phyloP scores from a whole-genome alignment of 2,113 vertebrate species.

The Prochilodus magdalenae region DNA sequence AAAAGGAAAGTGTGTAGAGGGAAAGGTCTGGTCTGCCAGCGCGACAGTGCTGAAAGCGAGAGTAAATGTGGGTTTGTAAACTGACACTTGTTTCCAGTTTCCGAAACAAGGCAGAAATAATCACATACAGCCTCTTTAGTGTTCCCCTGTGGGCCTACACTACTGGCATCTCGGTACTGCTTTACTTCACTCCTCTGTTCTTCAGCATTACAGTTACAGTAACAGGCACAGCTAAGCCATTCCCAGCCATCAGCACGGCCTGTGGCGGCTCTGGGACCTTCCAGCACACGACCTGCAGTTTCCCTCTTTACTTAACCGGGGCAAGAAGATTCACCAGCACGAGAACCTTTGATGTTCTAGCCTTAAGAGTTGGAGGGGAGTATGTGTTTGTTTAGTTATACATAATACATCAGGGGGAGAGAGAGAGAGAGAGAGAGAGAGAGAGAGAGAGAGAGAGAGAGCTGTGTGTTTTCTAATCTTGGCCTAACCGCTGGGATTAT shows the following conservation, averaged over 20 bases:
- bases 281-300: background rate
- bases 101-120: background rate
- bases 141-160: background rate
- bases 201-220: background rate
- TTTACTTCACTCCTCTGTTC: background rate
- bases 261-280: background rate
- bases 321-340: background rate
- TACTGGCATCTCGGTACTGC: background rate
- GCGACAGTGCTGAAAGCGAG: background rate
- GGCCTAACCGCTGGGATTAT: conserved; percentile 60
- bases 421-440: conserved; percentile 25
- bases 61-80: background rate
- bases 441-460: conserved; percentile 14
- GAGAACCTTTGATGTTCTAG: conserved; percentile 21
- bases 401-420: conserved; percentile 28
- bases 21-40: background rate
- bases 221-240: background rate
- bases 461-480: conserved; percentile 58
- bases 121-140: background rate
- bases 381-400: conserved; percentile 23
- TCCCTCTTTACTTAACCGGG: background rate
- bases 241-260: background rate
- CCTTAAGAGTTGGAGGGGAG: conserved; percentile 16
- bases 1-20: too few relatives aligned
- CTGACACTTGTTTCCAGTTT: background rate